These are phyloP conservation scores for Alloplasta piceator DNA, from an alignment of 2,888 invertebrate species.

Conservation along the genomic window DNA sequence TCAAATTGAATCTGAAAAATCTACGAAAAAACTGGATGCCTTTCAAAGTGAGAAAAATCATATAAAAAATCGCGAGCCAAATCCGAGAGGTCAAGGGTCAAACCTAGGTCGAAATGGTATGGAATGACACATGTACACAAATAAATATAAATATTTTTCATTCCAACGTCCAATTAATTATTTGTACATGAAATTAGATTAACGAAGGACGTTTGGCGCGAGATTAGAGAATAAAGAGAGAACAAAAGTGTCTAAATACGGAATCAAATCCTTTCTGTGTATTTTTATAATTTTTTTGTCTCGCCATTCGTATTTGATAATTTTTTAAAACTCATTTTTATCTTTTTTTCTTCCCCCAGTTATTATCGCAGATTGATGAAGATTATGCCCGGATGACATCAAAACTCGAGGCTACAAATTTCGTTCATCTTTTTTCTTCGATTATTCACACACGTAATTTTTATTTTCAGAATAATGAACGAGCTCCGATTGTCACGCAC, in stretches of 20 bases:
- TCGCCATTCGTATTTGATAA: not conserved
- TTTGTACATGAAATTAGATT: conserved; percentile 33
- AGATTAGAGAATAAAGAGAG: conserved; percentile 49
- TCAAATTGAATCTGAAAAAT: no score
- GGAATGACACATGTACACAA: no score
- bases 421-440: no score
- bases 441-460: not conserved
- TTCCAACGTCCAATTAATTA: conserved; percentile 14
- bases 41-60: no score
- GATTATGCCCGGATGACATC: no score
- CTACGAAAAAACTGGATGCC: no score
- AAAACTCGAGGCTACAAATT: no score
- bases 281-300: not conserved
- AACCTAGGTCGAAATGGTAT: no score
- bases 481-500: conserved; percentile 57
- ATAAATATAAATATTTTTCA: conserved; percentile 45
- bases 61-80: no score
- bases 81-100: no score
- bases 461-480: conserved; percentile 65
- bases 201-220: not conserved
- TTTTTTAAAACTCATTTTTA: not conserved
- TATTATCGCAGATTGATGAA: no score
- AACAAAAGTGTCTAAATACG: not conserved
- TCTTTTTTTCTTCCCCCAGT: not conserved
- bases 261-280: conserved; percentile 4